phyloP scores from a whole-genome alignment of 2,797 vertebrate genomes.

The Rhadinocentrus ornatus region DNA sequence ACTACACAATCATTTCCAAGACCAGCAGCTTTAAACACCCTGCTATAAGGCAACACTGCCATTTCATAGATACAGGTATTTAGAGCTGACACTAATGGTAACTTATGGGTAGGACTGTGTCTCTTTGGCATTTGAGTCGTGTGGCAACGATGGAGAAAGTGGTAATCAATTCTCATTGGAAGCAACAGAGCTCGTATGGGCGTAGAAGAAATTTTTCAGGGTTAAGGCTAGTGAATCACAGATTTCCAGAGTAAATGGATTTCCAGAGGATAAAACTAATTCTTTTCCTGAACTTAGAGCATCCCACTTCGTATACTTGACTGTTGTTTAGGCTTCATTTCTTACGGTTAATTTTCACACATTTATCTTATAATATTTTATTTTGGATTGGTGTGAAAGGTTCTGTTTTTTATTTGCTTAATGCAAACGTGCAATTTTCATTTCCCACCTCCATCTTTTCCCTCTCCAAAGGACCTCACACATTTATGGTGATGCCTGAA shows the following conservation, averaged over 20 bases:
- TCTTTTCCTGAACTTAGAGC: slow-evolving; percentile 3
- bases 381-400: neutral
- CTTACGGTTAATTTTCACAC: neutral
- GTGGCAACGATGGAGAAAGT: slow-evolving; percentile 30
- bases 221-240: slow-evolving; percentile 28
- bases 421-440: neutral
- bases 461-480: neutral
- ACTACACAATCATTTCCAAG: too few relatives aligned
- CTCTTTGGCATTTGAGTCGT: slow-evolving; percentile 1
- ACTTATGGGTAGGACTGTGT: neutral
- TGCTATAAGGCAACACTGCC: too few relatives aligned
- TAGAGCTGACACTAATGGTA: neutral
- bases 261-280: slow-evolving; percentile 26
- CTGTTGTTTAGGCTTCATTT: neutral
- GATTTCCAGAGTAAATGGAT: slow-evolving; percentile 34
- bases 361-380: neutral
- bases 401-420: slow-evolving; percentile 1
- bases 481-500: slow-evolving; percentile 8
- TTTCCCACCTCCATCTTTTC: neutral
- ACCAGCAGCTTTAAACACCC: too few relatives aligned
- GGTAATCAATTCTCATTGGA: slow-evolving; percentile 62
- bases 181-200: slow-evolving; percentile 45
- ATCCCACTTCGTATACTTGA: slow-evolving; percentile 7
- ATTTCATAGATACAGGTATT: neutral
- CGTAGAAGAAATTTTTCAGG: slow-evolving; percentile 29